These are phyloP conservation scores for Aporophyla nigra DNA, from an alignment of 2,888 invertebrate species.

Conservation along the genomic window DNA sequence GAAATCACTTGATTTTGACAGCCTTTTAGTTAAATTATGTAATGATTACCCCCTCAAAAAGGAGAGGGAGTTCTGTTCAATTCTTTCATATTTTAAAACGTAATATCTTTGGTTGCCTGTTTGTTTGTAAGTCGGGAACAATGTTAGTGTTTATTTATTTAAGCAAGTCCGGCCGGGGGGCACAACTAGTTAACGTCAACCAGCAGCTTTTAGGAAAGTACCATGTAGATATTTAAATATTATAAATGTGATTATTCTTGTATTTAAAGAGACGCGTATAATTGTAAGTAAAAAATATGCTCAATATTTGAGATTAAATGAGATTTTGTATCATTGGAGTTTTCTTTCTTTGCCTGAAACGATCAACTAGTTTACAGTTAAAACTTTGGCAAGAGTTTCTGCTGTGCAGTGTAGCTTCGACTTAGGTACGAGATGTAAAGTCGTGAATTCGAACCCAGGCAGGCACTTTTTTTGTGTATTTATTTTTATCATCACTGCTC, in stretches of 20 bases:
- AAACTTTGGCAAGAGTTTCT: no score
- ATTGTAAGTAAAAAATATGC: constrained; percentile 25
- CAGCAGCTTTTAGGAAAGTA: background rate
- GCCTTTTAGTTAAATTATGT: background rate
- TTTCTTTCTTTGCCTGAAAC: background rate
- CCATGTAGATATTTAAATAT: background rate
- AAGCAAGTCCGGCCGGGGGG: background rate
- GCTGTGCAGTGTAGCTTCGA: no score
- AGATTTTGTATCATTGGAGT: constrained; percentile 27
- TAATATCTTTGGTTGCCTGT: background rate
- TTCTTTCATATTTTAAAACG: background rate
- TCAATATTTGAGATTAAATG: constrained; percentile 62
- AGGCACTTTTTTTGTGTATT: no score
- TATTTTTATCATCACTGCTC: no score
- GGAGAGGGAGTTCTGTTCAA: background rate
- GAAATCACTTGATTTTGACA: background rate
- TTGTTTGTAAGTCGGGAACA: background rate
- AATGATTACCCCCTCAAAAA: background rate
- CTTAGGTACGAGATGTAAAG: no score
- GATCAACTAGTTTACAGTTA: background rate
- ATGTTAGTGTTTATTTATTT: background rate
- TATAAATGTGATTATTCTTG: constrained; percentile 5
- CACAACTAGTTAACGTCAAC: background rate
- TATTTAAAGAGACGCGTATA: constrained; percentile 16
- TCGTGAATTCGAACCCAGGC: no score